Conservation (phyloP, 2,888 invertebrate species). For the Eustalomyia histrio region DNA sequence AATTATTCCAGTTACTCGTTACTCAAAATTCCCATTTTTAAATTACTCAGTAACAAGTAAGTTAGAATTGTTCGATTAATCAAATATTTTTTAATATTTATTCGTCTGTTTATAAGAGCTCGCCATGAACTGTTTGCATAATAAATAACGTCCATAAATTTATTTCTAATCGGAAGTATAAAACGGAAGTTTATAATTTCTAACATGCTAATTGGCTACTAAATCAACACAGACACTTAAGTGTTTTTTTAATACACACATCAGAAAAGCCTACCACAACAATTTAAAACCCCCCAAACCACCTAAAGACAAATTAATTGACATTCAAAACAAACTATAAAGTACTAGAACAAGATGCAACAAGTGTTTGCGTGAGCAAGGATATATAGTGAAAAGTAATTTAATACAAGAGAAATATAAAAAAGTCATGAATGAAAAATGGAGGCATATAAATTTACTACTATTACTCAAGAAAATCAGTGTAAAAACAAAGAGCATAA, state of each 20-base stretch:
- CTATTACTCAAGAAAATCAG: background rate
- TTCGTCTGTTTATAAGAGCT: too few species aligned
- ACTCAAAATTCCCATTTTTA: too few species aligned
- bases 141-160: conserved; percentile 30
- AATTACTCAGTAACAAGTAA: too few species aligned
- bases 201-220: conserved; percentile 51
- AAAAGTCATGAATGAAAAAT: conserved; percentile 11
- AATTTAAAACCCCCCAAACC: background rate
- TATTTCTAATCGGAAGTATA: conserved; percentile 9
- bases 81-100: too few species aligned
- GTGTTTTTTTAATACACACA: conserved; percentile 28
- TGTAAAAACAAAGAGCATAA: background rate
- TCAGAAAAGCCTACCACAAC: conserved; percentile 31
- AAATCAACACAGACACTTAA: conserved; percentile 35
- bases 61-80: too few species aligned
- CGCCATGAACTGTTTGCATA: too few species aligned
- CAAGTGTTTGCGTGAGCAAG: conserved; percentile 75
- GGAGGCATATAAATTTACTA: conserved; percentile 9
- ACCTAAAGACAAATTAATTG: conserved; percentile 7
- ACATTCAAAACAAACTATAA: conserved; percentile 33
- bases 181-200: conserved; percentile 7
- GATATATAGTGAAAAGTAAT: conserved; percentile 19
- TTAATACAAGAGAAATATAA: background rate
- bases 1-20: too few species aligned
- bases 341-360: conserved; percentile 61